These are phyloP conservation scores for Phainopepla nitens DNA, from an alignment of 2,113 vertebrate genomes.

Conservation along the genomic window DNA sequence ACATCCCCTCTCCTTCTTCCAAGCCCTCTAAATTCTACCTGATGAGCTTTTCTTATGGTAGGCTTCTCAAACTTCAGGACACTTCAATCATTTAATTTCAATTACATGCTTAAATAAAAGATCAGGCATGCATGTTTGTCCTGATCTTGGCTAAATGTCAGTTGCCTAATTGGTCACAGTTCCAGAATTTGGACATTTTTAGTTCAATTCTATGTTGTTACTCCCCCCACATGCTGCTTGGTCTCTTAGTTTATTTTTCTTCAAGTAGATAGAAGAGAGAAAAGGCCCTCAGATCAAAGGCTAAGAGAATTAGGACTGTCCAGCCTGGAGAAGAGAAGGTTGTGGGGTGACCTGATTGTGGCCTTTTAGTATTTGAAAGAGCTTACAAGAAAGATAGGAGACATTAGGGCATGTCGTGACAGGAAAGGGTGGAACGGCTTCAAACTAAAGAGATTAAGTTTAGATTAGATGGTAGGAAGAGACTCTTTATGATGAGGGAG, in stretches of 20 bases:
- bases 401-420: not conserved
- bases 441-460: not conserved
- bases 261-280: not conserved
- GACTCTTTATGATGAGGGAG: not conserved
- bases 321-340: not conserved
- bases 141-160: not conserved
- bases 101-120: not conserved
- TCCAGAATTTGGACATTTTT: not conserved
- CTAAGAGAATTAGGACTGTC: not conserved
- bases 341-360: not conserved
- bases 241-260: not conserved
- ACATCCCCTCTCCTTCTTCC: fast-evolving
- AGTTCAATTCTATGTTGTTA: not conserved
- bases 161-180: not conserved
- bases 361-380: not conserved
- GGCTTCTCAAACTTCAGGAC: not conserved
- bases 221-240: not conserved
- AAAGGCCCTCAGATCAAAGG: not conserved
- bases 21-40: not conserved
- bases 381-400: not conserved
- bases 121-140: not conserved
- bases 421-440: not conserved
- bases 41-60: not conserved
- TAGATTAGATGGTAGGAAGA: not conserved
- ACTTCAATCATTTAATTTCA: not conserved